Percentiles rank a stretch among this genome's conserved stretches.
Conservation (phyloP, 2,797 vertebrate species). For the Neosilurus hyrtlii region DNA sequence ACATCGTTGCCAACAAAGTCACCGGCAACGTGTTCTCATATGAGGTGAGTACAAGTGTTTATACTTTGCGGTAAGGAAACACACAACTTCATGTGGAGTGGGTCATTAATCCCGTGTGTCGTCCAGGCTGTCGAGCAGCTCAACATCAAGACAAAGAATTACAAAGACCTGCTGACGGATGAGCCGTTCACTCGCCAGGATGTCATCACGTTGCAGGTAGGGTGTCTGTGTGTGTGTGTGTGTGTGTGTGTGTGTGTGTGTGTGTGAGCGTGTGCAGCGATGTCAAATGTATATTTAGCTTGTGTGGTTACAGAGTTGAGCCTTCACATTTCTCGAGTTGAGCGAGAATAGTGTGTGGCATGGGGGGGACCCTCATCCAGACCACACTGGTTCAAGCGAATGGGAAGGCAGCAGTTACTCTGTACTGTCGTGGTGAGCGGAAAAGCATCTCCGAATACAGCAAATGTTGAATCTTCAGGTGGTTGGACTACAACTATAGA, state of each 20-base stretch:
- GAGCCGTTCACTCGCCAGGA: slow-evolving; percentile 90
- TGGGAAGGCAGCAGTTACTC: background rate
- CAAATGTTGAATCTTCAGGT: no score
- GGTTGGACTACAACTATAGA: background rate
- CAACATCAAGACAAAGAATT: slow-evolving; percentile 94
- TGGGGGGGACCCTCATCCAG: no score
- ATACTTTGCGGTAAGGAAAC: background rate
- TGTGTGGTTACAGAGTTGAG: background rate
- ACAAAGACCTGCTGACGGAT: slow-evolving; percentile 89
- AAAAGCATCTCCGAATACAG: background rate
- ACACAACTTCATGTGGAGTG: background rate
- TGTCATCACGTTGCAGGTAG: slow-evolving; percentile 88
- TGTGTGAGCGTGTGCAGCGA: background rate
- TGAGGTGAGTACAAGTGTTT: slow-evolving; percentile 73
- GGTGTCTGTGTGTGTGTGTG: slow-evolving; percentile 3
- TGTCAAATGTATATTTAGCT: background rate
- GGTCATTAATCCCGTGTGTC: slow-evolving; percentile 18
- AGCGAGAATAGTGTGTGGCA: background rate
- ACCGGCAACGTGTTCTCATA: slow-evolving; percentile 92
- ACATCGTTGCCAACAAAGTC: slow-evolving; percentile 88
- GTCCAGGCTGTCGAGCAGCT: slow-evolving; percentile 91
- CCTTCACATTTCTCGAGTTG: background rate
- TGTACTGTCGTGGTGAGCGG: background rate
- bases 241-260: slow-evolving; percentile 1
- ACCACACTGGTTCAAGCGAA: background rate